Evolutionary conservation across 2,888 invertebrate genomes (phyloP).

Genomic region (Thelaira solivaga): DNA sequence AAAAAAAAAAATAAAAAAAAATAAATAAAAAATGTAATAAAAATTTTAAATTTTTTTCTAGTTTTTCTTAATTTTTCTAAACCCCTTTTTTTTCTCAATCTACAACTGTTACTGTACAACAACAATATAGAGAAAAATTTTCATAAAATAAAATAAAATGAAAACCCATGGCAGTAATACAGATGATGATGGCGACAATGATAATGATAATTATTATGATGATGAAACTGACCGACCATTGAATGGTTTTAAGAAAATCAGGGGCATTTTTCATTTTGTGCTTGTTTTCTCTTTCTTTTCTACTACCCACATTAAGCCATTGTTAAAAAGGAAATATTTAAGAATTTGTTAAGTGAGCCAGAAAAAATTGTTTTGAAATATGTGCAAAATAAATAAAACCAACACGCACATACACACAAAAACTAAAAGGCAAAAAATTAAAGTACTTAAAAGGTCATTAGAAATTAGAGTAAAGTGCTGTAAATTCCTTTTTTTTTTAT

Average conservation of each 20-base stretch:
- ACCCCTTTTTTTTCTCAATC: not conserved
- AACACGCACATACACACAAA: not conserved
- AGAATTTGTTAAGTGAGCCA: conserved; percentile 51
- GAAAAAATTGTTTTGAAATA: conserved; percentile 47
- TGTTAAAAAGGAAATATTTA: conserved; percentile 48
- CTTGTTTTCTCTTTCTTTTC: no score
- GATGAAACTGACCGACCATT: conserved; percentile 35
- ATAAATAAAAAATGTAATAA: not conserved
- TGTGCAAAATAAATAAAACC: not conserved
- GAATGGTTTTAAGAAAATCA: conserved; percentile 9
- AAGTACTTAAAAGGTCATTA: conserved; percentile 60
- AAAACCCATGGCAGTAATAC: conserved; percentile 34
- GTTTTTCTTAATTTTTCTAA: no score
- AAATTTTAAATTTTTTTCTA: not conserved
- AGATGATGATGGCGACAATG: conserved; percentile 18
- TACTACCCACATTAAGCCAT: conserved; percentile 13
- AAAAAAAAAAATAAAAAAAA: not conserved
- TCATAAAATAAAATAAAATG: conserved; percentile 47
- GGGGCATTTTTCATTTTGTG: not conserved
- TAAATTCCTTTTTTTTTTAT: no score
- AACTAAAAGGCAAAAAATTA: conserved; percentile 29
- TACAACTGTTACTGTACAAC: conserved; percentile 4
- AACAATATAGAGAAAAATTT: not conserved
- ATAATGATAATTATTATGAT: conserved; percentile 8
- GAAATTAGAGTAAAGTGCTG: conserved; percentile 45